Base-by-base conservation (phyloP, 2,797 vertebrate species). In the Bradypus variegatus region DNA sequence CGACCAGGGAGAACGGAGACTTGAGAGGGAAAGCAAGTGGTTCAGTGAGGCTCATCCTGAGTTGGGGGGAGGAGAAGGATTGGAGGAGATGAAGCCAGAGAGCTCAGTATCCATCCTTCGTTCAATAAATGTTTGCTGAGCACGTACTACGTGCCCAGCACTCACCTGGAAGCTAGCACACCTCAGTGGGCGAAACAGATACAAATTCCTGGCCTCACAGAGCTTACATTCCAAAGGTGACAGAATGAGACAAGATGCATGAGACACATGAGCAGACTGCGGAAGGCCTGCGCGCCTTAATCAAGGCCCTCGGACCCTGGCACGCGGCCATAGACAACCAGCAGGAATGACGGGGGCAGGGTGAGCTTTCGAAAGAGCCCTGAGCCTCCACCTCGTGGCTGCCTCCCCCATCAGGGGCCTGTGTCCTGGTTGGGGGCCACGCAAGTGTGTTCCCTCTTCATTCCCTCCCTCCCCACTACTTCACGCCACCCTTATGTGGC, bases 51-150 rank as follows among this genome's bases (percentile, higher is more conserved):
- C 48, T 13, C 3, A 6, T 33, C 8, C 27, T 11, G 25, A 21
- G 29, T 1, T 0, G 27, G 38, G 48, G 19, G 8, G 19, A 6
- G 14, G 3, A 1, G 31, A 33, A 4, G 2, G 27, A 9, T 4
- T 25, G 21, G 11, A 11, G 16, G 15, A 36, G 33, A 38, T 14
- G 69, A 64, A 18, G 23, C 58, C 62, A 41, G 27, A 41, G 16
- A 67, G 6, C 72, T 50, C 36, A 82, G 36, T 8, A 36, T 29
- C 53, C 6, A 29, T 3, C 31, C 8, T 9, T 8, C 31, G 19
- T 16, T 82, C n/a, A 21, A 0, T 4, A 36, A 48, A 6, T 33
- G 45, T 60, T 9, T 86, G 31, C 86, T 48, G 19, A 19, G 41
- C 29, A 38, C 4, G 16, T 23, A 25, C 38, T 8, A 5, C 25